phyloP scores from a whole-genome alignment of 92 coral and sea anemone species.

The Phymanthus crucifer region DNA sequence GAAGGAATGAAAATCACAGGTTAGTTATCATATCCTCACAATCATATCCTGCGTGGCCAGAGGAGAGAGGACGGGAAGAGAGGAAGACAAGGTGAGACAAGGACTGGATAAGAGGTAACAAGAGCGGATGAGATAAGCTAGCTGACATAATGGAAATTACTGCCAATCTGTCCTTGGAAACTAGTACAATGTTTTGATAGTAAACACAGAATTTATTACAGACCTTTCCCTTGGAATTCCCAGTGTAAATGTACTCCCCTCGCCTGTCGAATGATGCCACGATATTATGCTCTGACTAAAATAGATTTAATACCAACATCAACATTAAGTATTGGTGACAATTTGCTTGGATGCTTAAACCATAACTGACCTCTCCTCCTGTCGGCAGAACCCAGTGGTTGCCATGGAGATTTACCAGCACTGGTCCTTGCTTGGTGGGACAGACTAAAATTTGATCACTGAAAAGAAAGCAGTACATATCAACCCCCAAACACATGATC shows the following conservation, averaged over 20 bases:
- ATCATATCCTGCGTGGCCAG: not conserved
- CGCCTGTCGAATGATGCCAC: conserved; percentile 97
- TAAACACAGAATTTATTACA: not conserved
- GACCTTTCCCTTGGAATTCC: conserved; percentile 95
- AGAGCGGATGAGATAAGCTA: no score
- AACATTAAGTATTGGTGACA: not conserved
- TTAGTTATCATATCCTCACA: not conserved
- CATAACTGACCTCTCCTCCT: conserved; percentile 86
- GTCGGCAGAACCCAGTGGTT: conserved; percentile 85
- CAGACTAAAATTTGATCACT: conserved; percentile 88
- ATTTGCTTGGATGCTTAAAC: not conserved
- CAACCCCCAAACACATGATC: no score
- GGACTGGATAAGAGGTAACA: no score
- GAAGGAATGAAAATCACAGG: not conserved
- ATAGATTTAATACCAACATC: not conserved
- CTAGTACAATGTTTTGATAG: not conserved
- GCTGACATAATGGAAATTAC: no score
- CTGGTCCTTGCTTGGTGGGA: conserved; percentile 96
- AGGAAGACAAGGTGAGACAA: no score
- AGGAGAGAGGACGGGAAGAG: no score
- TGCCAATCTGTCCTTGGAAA: no score
- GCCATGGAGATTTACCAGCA: conserved; percentile 85
- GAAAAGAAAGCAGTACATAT: conserved; percentile 1
- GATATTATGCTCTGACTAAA: conserved; percentile 96
- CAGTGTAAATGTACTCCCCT: conserved; percentile 97